Percentiles rank a stretch among this genome's conserved stretches.
Conservation (phyloP, 92 coral and sea anemone genomes). For the Zoanthus sansibaricus region DNA sequence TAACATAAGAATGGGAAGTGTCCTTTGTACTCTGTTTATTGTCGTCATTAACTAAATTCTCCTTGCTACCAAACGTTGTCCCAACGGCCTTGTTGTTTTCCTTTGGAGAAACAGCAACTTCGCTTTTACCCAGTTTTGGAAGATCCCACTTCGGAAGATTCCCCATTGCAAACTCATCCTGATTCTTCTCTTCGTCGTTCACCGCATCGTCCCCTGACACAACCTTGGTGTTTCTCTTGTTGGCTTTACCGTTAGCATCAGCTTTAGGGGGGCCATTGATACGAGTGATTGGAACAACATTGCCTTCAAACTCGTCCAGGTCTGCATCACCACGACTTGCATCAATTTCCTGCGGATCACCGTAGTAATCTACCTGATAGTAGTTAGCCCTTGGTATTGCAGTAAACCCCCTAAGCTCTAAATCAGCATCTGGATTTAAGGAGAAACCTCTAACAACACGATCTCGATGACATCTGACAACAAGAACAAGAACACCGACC, state of each 20-base stretch:
- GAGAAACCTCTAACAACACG: slow-evolving; percentile 68
- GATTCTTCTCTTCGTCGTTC: slow-evolving; percentile 18
- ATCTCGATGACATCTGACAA: slow-evolving; percentile 82
- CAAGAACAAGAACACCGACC: slow-evolving; percentile 71
- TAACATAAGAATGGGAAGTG: slow-evolving; percentile 64
- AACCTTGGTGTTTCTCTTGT: slow-evolving; percentile 5
- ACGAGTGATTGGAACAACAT: slow-evolving; percentile 49
- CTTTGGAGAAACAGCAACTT: slow-evolving; percentile 59
- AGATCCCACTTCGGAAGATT: slow-evolving; percentile 88
- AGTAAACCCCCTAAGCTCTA: slow-evolving; percentile 79
- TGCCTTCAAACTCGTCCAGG: slow-evolving; percentile 72
- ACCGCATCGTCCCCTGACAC: neutral
- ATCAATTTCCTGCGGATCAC: slow-evolving; percentile 77
- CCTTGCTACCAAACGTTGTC: slow-evolving; percentile 33
- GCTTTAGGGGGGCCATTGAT: slow-evolving; percentile 1
- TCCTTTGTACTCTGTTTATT: slow-evolving; percentile 39
- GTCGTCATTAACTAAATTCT: neutral
- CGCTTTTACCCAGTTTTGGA: slow-evolving; percentile 71
- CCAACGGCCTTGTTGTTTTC: slow-evolving; percentile 11
- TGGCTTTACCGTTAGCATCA: neutral
- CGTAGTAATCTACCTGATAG: slow-evolving; percentile 82
- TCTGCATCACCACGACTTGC: slow-evolving; percentile 64
- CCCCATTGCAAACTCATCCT: slow-evolving; percentile 76
- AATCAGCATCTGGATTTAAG: slow-evolving; percentile 63
- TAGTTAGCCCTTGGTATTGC: slow-evolving; percentile 71